Percentiles rank a stretch among this genome's conserved stretches.
Conservation (phyloP, 1,140 invertebrate species). For the Leptinotarsa lineolata region DNA sequence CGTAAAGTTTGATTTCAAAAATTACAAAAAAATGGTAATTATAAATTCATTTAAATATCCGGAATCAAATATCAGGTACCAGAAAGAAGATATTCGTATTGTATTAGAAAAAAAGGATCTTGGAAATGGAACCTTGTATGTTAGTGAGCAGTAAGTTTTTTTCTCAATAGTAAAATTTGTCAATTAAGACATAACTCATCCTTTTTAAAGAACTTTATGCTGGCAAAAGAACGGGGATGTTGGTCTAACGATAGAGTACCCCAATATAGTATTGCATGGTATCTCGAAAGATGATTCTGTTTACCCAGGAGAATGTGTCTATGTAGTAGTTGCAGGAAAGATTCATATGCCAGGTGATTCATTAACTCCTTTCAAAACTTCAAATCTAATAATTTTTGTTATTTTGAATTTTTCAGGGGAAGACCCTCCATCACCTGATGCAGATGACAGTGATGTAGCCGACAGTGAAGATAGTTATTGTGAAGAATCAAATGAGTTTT, state of each 20-base stretch:
- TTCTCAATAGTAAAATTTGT: background rate
- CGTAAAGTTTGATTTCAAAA: no score
- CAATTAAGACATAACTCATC: background rate
- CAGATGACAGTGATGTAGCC: conserved; percentile 59
- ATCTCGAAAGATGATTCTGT: conserved; percentile 69
- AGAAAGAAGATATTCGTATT: conserved; percentile 46
- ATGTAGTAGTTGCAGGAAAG: conserved; percentile 70
- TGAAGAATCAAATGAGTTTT: conserved; percentile 37
- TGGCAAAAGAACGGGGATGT: conserved; percentile 64
- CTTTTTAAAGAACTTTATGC: conserved; percentile 63
- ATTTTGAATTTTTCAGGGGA: conserved; percentile 29
- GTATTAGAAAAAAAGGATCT: conserved; percentile 51
- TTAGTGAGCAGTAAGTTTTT: conserved; percentile 50
- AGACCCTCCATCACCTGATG: conserved; percentile 53
- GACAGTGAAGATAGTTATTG: conserved; percentile 53
- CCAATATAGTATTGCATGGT: conserved; percentile 74
- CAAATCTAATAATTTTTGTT: background rate
- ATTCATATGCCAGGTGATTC: conserved; percentile 61
- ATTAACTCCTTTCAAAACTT: background rate
- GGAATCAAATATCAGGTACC: conserved; percentile 47
- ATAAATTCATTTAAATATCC: conserved; percentile 48
- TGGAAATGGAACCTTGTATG: conserved; percentile 49
- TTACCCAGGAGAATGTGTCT: conserved; percentile 71
- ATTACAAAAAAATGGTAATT: conserved; percentile 47
- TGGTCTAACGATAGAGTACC: conserved; percentile 76